These are phyloP conservation scores for Mormyrus proboscirostris DNA, from an alignment of 2,797 vertebrate genomes.

Conservation along the genomic window DNA sequence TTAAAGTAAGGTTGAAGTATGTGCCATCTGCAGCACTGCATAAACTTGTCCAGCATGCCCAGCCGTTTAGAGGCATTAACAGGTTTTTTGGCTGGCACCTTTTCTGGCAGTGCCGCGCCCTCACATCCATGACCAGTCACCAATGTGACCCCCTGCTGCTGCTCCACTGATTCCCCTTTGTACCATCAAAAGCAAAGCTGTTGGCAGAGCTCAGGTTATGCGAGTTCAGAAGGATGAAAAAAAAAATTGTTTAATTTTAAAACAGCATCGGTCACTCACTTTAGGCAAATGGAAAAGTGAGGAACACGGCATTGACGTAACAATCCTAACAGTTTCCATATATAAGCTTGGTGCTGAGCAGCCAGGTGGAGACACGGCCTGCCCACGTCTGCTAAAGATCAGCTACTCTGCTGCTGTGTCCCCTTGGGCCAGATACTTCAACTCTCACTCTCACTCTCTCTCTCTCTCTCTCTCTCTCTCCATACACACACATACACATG, in stretches of 20 bases:
- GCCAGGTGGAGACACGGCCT: slow-evolving; percentile 42
- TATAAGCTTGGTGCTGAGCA: slow-evolving; percentile 52
- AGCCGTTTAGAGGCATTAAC: background rate
- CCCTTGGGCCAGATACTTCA: background rate
- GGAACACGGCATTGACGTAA: slow-evolving; percentile 33
- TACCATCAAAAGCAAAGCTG: background rate
- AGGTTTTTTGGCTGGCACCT: background rate
- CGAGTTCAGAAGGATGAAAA: background rate
- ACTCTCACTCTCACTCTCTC: background rate
- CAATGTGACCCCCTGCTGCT: background rate
- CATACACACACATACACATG: background rate
- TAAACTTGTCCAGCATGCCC: background rate
- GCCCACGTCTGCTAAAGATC: background rate
- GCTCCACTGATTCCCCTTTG: background rate
- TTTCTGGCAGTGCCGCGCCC: background rate
- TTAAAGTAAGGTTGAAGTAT: background rate
- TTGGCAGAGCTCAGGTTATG: background rate
- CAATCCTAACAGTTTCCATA: slow-evolving; percentile 62
- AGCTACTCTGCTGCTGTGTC: background rate
- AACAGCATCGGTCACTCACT: slow-evolving; percentile 38
- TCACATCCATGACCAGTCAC: background rate
- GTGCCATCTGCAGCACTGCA: background rate
- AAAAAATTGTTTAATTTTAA: slow-evolving; percentile 41
- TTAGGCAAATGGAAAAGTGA: slow-evolving; percentile 37
- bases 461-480: background rate